Percentiles rank a stretch among this genome's conserved stretches.
phyloP scores from a whole-genome alignment of 2,888 invertebrate genomes.

The Leptopilina drosophilae region DNA sequence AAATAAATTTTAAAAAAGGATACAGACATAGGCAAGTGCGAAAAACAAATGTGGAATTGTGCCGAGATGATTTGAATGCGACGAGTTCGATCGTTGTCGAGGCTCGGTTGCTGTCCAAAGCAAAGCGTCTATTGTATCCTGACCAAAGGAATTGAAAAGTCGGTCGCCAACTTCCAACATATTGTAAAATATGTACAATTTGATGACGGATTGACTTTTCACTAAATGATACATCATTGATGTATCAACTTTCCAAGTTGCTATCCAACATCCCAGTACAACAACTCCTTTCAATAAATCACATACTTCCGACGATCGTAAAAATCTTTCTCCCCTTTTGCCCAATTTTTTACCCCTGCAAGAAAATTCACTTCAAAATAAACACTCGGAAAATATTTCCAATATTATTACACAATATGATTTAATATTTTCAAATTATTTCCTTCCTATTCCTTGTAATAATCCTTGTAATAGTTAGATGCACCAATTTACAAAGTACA shows the following conservation, averaged over 20 bases:
- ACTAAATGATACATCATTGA: slow-evolving; percentile 98
- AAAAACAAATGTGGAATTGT: slow-evolving; percentile 94
- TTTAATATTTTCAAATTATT: background rate
- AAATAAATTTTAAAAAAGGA: slow-evolving; percentile 81
- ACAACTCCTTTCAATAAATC: slow-evolving; percentile 96
- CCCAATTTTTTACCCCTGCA: slow-evolving; percentile 63
- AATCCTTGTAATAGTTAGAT: too few species aligned
- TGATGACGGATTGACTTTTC: slow-evolving; percentile 98
- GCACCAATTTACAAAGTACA: too few species aligned
- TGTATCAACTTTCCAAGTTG: slow-evolving; percentile 96
- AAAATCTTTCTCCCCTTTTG: slow-evolving; percentile 79
- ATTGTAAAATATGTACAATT: slow-evolving; percentile 99
- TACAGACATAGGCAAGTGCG: slow-evolving; percentile 95
- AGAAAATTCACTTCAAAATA: slow-evolving; percentile 27
- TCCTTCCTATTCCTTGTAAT: background rate
- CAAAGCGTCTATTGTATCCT: slow-evolving; percentile 98
- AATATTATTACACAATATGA: too few species aligned
- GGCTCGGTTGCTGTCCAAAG: slow-evolving; percentile 99
- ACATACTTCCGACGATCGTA: slow-evolving; percentile 95
- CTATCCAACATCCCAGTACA: slow-evolving; percentile 87
- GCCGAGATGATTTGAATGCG: slow-evolving; percentile 85
- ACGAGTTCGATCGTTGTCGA: slow-evolving; percentile 80
- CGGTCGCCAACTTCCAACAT: slow-evolving; percentile 99
- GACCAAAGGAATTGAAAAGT: slow-evolving; percentile 96
- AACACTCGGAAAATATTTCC: too few species aligned